Conservation (phyloP, 2,113 vertebrate genomes). For the Terrapene triunguis region DNA sequence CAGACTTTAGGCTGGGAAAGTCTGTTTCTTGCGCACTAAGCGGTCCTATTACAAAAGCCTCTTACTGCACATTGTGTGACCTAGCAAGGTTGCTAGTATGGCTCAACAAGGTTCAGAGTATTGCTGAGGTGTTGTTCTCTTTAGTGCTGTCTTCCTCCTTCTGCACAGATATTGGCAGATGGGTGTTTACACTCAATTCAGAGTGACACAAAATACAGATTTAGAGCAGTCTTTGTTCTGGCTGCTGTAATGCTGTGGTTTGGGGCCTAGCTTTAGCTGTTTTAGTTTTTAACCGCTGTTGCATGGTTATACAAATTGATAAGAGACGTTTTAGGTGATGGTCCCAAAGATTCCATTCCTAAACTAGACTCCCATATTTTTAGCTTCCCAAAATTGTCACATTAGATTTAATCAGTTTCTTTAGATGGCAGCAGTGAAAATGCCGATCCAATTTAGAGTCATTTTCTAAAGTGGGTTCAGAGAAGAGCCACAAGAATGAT, state of each 20-base stretch:
- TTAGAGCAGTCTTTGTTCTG: conserved; percentile 26
- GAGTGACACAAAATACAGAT: conserved; percentile 35
- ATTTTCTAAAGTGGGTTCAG: neutral
- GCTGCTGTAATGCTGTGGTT: conserved; percentile 33
- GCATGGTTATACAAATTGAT: conserved; percentile 28
- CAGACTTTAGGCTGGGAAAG: no score
- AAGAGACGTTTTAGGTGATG: conserved; percentile 35
- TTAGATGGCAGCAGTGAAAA: conserved; percentile 14
- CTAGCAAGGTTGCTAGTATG: neutral
- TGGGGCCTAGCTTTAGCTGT: conserved; percentile 32
- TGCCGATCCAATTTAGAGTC: neutral
- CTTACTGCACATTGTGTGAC: no score
- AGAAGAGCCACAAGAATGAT: no score
- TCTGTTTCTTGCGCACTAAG: no score
- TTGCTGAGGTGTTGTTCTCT: conserved; percentile 14
- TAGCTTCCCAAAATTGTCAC: conserved; percentile 24
- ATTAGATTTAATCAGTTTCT: conserved; percentile 49
- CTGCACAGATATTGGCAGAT: neutral
- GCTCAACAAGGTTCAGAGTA: neutral
- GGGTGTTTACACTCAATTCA: conserved; percentile 19
- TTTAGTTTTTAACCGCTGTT: conserved; percentile 42
- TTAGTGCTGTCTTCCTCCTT: conserved; percentile 14
- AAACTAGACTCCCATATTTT: neutral
- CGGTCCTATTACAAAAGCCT: no score
- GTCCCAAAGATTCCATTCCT: conserved; percentile 1